phyloP scores from a whole-genome alignment of 2,888 invertebrate genomes.

The Ariolimax columbianus region DNA sequence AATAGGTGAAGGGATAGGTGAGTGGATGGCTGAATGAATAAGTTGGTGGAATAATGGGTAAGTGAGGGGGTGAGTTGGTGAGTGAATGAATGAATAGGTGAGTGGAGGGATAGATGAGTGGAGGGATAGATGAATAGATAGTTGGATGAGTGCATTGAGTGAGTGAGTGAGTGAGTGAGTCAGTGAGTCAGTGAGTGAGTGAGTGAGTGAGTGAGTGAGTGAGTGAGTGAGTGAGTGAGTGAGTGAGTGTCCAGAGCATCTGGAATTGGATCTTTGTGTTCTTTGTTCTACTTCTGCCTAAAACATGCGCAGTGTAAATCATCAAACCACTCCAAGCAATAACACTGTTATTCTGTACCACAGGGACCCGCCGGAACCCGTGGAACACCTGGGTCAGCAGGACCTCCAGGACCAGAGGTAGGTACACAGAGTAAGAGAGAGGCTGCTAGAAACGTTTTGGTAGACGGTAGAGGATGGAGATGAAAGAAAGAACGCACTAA shows the following conservation, averaged over 20 bases:
- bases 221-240: slow-evolving; percentile 25
- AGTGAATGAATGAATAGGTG: neutral
- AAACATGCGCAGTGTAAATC: neutral
- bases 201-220: slow-evolving; percentile 9
- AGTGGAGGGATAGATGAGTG: neutral
- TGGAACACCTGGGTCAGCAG: slow-evolving; percentile 29
- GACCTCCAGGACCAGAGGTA: slow-evolving; percentile 42
- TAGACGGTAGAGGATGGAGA: too few relatives aligned
- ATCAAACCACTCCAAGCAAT: neutral
- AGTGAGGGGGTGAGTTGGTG: neutral
- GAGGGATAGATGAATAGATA: neutral
- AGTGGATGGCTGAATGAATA: neutral
- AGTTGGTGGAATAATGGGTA: neutral
- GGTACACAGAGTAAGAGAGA: neutral
- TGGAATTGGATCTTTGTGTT: too few relatives aligned
- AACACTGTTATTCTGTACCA: neutral
- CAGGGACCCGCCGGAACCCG: slow-evolving; percentile 36
- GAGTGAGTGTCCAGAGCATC: slow-evolving; percentile 7
- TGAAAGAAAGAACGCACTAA: too few relatives aligned
- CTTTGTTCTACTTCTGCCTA: too few relatives aligned
- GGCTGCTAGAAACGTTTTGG: too few relatives aligned
- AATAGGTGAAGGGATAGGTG: neutral
- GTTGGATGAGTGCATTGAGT: neutral
- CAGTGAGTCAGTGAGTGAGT: neutral
- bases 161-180: slow-evolving; percentile 20